Base-by-base conservation (phyloP, 2,888 invertebrate genomes). In the Drosophila mulleri region DNA sequence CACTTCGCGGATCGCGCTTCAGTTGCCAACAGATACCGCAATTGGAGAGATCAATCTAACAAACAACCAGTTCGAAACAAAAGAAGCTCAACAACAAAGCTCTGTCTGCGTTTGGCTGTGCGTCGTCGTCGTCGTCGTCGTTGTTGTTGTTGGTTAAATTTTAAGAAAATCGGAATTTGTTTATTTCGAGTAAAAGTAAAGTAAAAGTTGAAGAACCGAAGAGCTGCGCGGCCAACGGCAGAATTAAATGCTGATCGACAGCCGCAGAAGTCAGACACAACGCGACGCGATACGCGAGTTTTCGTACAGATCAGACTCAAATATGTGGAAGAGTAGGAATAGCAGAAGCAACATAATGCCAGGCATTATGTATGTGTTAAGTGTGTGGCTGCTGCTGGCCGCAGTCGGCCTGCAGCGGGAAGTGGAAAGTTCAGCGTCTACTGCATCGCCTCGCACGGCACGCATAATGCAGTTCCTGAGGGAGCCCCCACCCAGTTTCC, bases 151-250 rank as follows among this genome's bases (percentile, higher is more conserved):
- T 26, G 26, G 67, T 63, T 74, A 67, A 74, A 71, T 76, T 80
- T 74, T 57, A 69, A 74, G 68, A 85, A 74, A 79, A 84, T 75
- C 63, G 64, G 69, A 64, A 74, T 82, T 80, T 83, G 68, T 75
- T 83, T 74, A 83, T 84, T 81, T 85, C 64, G 68, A 82, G 86
- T 83, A 82, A 88, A 88, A 88, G 83, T 82, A 77, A 80, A 75
- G 67, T 82, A 78, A 82, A 81, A 83, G 84, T 82, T 61, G 82
- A 78, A 74, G 73, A 84, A 75, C 60, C 52, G 60, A 63, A 63
- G 54, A 66, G 32, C 58, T 18, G 32, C 53, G 67, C 47, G 70
- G 72, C 72, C 73, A 70, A 79, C 65, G 57, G 67, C 16, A 62
- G 68, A 75, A 82, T 90, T 78, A 90, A 90, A 89, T 72, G 79